Evolutionary conservation across 1,140 invertebrate species (phyloP), one percentile per base, ranked within the genome.

Genomic region (Drosophila arizonae): DNA sequence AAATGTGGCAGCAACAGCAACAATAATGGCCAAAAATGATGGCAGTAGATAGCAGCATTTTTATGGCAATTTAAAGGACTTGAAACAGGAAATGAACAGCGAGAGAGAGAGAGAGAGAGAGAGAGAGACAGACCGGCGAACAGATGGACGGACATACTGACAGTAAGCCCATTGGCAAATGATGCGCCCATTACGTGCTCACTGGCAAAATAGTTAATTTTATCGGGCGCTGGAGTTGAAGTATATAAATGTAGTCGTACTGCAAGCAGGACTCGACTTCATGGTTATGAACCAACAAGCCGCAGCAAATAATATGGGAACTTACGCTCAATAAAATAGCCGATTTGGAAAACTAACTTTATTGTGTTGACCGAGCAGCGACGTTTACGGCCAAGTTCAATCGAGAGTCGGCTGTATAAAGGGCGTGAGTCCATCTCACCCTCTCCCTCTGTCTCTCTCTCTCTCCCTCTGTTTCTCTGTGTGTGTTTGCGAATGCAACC

Each of bases 311-410:
- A 88, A 87, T 87, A 82, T 72, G 65, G 65, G 79, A 77, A 87
- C 82, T 86, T 79, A 87, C 82, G 82, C 82, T 84, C 84, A 84
- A 88, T 88, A 88, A 88, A 88, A 79, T 88, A 88, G 84, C 84
- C 84, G 77, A 88, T 75, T 88, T 67, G 76, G 52, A 73, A 71
- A 86, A 86, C 82, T 86, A 86, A 86, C 82, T 86, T 87, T 85
- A 86, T 86, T 86, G 82, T 86, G 68, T 74, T 81, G 72, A 63
- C 63, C 48, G 17, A 48, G 52, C 50, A 57, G 51, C 50, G 45
- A 60, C 43, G 64, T 64, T 54, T 56, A 71, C 55, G 67, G 63
- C 76, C 79, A 82, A 87, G 82, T 87, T 87, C 84, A 87, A 87
- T 88, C 64, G 70, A 82, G 73, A 85, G 52, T 15, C 11, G 8